Percentiles rank a stretch among this genome's conserved stretches.
phyloP scores from a whole-genome alignment of 2,888 invertebrate species.

The Trichopoda pennipes region DNA sequence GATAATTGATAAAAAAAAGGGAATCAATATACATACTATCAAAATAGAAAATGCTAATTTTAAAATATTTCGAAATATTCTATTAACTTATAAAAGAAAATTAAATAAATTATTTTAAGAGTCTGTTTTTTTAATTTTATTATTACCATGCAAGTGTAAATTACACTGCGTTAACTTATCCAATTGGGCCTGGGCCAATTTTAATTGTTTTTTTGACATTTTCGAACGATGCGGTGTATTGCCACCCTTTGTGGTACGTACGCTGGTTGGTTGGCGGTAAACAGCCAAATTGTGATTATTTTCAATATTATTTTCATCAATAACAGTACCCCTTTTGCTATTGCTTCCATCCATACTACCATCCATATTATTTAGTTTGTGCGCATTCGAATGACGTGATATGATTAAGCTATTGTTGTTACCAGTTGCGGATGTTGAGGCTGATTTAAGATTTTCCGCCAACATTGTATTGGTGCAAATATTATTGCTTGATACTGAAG shows the following conservation, averaged over 20 bases:
- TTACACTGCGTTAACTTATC: conserved; percentile 90
- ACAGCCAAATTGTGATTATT: conserved; percentile 74
- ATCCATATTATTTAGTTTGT: conserved; percentile 42
- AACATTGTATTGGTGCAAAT: conserved; percentile 61
- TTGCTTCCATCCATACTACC: conserved; percentile 15
- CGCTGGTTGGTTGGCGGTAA: conserved; percentile 73
- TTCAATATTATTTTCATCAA: conserved; percentile 72
- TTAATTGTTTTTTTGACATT: conserved; percentile 86
- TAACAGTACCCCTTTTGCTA: conserved; percentile 44
- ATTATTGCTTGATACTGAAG: conserved; percentile 57
- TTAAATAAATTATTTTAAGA: conserved; percentile 21
- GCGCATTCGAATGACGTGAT: conserved; percentile 73
- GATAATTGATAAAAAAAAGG: no score
- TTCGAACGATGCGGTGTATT: conserved; percentile 80
- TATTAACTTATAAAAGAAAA: neutral
- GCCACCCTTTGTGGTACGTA: conserved; percentile 71
- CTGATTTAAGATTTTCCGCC: conserved; percentile 61
- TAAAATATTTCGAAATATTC: no score
- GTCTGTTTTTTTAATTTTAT: conserved; percentile 20
- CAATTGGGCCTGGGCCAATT: conserved; percentile 86
- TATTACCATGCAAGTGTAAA: conserved; percentile 91
- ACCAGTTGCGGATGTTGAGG: conserved; percentile 24
- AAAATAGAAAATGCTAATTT: no score
- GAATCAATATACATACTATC: no score
- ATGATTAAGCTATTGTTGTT: conserved; percentile 70